A percentile compares a stretch with the other conserved stretches of the same genome.
Conservation (phyloP, 2,113 vertebrate genomes). For the Corapipo altera region DNA sequence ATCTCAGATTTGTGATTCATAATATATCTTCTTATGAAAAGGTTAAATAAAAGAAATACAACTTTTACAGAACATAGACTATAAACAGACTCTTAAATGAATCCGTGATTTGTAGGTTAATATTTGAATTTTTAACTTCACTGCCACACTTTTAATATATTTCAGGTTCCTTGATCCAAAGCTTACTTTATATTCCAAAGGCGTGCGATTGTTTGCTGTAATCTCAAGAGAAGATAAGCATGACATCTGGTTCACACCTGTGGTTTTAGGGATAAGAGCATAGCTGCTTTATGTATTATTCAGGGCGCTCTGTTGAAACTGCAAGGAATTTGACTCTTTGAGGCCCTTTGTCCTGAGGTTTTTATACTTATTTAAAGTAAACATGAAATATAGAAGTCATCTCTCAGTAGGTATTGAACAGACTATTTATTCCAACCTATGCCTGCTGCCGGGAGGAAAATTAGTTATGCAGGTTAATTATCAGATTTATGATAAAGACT, state of each 20-base stretch:
- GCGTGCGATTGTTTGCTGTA: slow-evolving; percentile 65
- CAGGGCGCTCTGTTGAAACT: slow-evolving; percentile 2
- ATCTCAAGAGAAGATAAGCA: slow-evolving; percentile 74
- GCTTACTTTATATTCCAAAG: slow-evolving; percentile 73
- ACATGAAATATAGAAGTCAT: slow-evolving; percentile 30
- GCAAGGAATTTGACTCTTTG: slow-evolving; percentile 56
- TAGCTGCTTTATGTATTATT: slow-evolving; percentile 66
- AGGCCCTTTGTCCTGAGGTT: slow-evolving; percentile 25
- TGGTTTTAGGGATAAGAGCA: slow-evolving; percentile 66
- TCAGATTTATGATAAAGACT: slow-evolving; percentile 50
- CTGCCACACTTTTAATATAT: slow-evolving; percentile 64
- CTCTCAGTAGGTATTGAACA: slow-evolving; percentile 1
- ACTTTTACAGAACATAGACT: neutral
- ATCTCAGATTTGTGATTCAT: slow-evolving; percentile 25
- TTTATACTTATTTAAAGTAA: slow-evolving; percentile 63
- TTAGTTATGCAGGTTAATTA: slow-evolving; percentile 40
- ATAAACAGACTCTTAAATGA: slow-evolving; percentile 66
- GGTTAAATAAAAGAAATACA: slow-evolving; percentile 60
- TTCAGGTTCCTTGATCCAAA: slow-evolving; percentile 65
- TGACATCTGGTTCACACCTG: slow-evolving; percentile 76
- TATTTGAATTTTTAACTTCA: slow-evolving; percentile 75
- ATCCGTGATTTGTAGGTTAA: slow-evolving; percentile 72
- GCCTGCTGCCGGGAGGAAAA: neutral
- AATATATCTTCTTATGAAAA: slow-evolving; percentile 59
- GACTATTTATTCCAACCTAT: slow-evolving; percentile 26